Evolutionary conservation across 2,888 invertebrate species (phyloP).

Genomic region (Gerris lacustris): DNA sequence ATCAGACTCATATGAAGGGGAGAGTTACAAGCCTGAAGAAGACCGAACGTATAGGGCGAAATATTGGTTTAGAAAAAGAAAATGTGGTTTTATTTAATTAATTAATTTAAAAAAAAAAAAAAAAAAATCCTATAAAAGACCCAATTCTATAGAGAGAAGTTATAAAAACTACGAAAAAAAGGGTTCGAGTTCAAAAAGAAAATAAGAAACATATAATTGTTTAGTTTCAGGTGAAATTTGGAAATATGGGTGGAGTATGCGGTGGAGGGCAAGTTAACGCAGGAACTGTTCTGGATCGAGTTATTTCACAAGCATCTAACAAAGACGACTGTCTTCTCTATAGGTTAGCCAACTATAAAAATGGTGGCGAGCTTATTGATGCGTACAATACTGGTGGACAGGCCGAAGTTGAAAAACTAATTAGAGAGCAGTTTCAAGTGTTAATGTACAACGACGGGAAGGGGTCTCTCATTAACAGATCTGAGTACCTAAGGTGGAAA

Average conservation of each 20-base stretch:
- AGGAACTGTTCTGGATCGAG: slow-evolving; percentile 75
- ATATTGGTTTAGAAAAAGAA: too few species aligned
- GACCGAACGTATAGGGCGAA: too few species aligned
- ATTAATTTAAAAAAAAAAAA: too few species aligned
- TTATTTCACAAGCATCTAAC: slow-evolving; percentile 75
- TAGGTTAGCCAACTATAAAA: slow-evolving; percentile 78
- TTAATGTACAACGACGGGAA: slow-evolving; percentile 79
- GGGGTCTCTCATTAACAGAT: slow-evolving; percentile 71
- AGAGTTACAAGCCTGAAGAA: too few species aligned
- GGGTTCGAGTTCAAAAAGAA: too few species aligned
- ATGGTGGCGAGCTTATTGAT: slow-evolving; percentile 79
- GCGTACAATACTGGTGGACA: slow-evolving; percentile 76
- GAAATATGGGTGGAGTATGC: slow-evolving; percentile 27
- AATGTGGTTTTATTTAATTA: too few species aligned
- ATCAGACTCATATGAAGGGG: too few species aligned
- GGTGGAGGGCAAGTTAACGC: slow-evolving; percentile 40
- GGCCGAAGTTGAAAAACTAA: slow-evolving; percentile 67
- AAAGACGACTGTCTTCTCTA: slow-evolving; percentile 79
- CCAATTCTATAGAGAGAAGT: too few species aligned
- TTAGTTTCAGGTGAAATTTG: too few species aligned
- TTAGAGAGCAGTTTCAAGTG: slow-evolving; percentile 72
- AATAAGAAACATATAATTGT: too few species aligned
- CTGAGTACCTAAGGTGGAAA: slow-evolving; percentile 82
- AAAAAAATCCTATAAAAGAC: too few species aligned
- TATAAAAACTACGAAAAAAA: too few species aligned